phyloP scores from a whole-genome alignment of 1,140 invertebrate species.

The Tetramorium alpestre region DNA sequence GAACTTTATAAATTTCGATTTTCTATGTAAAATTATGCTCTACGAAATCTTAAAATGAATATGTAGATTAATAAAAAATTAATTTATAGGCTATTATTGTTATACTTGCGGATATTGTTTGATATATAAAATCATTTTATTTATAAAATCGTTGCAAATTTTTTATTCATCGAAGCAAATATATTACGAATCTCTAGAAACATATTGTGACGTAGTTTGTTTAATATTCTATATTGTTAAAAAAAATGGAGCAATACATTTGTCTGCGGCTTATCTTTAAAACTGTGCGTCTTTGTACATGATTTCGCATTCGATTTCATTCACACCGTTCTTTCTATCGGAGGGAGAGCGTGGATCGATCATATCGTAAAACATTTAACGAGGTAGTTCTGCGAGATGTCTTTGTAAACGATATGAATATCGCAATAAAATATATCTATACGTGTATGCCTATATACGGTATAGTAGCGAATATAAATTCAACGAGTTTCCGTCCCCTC shows the following conservation, averaged over 20 bases:
- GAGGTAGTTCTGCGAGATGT: slow-evolving; percentile 80
- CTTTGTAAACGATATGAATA: slow-evolving; percentile 84
- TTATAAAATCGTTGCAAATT: background rate
- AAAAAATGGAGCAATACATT: background rate
- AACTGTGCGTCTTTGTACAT: slow-evolving; percentile 45
- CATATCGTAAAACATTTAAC: slow-evolving; percentile 84
- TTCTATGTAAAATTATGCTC: background rate
- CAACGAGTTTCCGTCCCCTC: slow-evolving; percentile 47
- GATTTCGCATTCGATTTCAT: slow-evolving; percentile 63
- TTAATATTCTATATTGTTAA: background rate
- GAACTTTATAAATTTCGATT: background rate
- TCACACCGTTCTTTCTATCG: slow-evolving; percentile 56
- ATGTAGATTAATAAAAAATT: background rate
- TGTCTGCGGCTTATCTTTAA: slow-evolving; percentile 3
- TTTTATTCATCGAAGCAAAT: background rate
- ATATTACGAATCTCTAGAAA: background rate
- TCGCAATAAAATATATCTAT: slow-evolving; percentile 82
- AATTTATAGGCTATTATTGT: background rate
- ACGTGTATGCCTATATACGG: slow-evolving; percentile 62
- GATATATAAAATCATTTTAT: background rate
- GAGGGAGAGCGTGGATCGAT: slow-evolving; percentile 70
- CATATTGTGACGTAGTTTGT: background rate
- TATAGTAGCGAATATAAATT: slow-evolving; percentile 72
- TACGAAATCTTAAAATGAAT: background rate
- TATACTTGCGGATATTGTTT: background rate